phyloP scores from a whole-genome alignment of 1,140 invertebrate species.

The Hetaerina americana region DNA sequence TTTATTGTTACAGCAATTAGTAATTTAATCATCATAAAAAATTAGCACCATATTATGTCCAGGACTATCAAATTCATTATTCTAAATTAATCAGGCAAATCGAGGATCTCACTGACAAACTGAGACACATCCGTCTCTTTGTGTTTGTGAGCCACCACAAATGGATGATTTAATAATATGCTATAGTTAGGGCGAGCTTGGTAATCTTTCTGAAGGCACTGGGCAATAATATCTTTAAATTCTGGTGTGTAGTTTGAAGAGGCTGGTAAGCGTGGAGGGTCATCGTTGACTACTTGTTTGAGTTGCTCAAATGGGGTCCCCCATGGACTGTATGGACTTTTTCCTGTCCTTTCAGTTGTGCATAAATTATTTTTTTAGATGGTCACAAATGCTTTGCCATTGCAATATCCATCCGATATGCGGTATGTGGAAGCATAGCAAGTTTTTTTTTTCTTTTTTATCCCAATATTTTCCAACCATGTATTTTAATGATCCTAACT shows the following conservation, averaged over 20 bases:
- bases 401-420: too few relatives aligned
- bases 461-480: too few relatives aligned
- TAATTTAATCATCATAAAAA: not conserved
- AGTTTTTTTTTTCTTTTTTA: too few relatives aligned
- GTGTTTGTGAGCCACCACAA: slow-evolving; percentile 59
- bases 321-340: slow-evolving; percentile 79
- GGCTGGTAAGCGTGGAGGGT: slow-evolving; percentile 59
- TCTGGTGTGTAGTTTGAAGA: slow-evolving; percentile 56
- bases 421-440: too few relatives aligned
- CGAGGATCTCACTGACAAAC: slow-evolving; percentile 74
- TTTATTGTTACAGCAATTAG: too few relatives aligned
- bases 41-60: not conserved
- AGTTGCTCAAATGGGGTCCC: slow-evolving; percentile 87
- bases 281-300: slow-evolving; percentile 82
- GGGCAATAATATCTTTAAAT: slow-evolving; percentile 77
- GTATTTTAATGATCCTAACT: too few relatives aligned
- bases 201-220: slow-evolving; percentile 85
- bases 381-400: too few relatives aligned
- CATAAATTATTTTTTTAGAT: too few relatives aligned
- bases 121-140: slow-evolving; percentile 69
- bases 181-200: slow-evolving; percentile 82
- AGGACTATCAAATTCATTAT: not conserved
- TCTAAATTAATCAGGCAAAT: slow-evolving; percentile 28
- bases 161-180: slow-evolving; percentile 72
- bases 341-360: too few relatives aligned